Conservation (phyloP, 2,797 vertebrate species). For the Petrocephalus schoutedeni region DNA sequence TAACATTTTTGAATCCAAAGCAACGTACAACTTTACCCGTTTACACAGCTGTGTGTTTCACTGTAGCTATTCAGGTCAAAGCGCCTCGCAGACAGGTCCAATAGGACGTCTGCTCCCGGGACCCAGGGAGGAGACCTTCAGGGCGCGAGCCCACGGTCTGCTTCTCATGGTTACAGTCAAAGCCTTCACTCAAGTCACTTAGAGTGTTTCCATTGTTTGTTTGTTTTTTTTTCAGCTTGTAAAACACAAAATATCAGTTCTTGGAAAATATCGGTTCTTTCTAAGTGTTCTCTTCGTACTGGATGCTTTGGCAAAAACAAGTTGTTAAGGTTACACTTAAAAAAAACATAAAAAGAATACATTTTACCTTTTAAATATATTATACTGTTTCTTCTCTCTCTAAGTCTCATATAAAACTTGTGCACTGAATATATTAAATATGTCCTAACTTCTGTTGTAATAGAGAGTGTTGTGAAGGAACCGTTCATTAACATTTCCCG, state of each 20-base stretch:
- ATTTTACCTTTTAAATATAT: conserved; percentile 65
- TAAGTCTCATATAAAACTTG: conserved; percentile 61
- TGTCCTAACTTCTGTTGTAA: conserved; percentile 58
- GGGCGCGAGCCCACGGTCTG: conserved; percentile 40
- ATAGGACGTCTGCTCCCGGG: neutral
- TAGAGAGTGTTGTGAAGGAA: conserved; percentile 44
- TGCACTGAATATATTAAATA: conserved; percentile 75
- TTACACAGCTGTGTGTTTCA: neutral
- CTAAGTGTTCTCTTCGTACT: conserved; percentile 49
- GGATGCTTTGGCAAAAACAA: conserved; percentile 60
- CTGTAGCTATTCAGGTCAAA: neutral
- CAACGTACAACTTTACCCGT: neutral
- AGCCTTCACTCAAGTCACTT: conserved; percentile 38
- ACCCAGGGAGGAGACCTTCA: conserved; percentile 32
- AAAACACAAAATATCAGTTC: conserved; percentile 18
- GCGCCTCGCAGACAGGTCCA: neutral
- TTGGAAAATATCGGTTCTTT: conserved; percentile 14
- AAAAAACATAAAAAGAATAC: conserved; percentile 60
- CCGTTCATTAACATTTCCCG: conserved; percentile 9
- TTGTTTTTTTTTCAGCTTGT: neutral
- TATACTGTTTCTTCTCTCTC: conserved; percentile 63
- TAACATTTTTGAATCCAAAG: neutral
- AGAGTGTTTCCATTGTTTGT: neutral
- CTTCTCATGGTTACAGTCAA: conserved; percentile 30
- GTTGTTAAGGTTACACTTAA: conserved; percentile 52